A percentile compares a stretch with the other conserved stretches of the same genome.
Evolutionary conservation across 2,888 invertebrate species (phyloP).

Genomic region (Meloe dianella): DNA sequence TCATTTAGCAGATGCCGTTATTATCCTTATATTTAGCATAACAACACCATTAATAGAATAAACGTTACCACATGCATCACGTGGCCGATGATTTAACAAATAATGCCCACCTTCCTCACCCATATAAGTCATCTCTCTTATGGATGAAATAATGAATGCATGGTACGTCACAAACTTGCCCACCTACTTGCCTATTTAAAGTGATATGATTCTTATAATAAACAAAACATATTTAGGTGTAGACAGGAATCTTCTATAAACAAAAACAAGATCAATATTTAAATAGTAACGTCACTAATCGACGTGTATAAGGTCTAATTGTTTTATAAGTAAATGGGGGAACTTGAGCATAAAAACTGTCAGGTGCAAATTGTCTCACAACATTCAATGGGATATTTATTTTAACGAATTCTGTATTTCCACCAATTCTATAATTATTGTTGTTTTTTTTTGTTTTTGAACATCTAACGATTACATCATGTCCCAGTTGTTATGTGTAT

Average conservation of each 20-base stretch:
- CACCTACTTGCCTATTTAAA: constrained; percentile 10
- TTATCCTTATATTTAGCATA: background rate
- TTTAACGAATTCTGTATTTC: background rate
- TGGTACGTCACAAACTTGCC: constrained; percentile 1
- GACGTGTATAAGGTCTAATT: too few relatives aligned
- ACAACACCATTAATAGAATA: background rate
- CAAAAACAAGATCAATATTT: background rate
- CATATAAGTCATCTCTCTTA: background rate
- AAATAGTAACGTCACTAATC: too few relatives aligned
- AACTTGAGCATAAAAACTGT: background rate
- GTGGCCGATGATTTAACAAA: constrained; percentile 5
- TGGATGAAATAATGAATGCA: background rate
- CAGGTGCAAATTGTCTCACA: background rate
- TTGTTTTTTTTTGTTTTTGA: background rate
- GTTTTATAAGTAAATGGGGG: too few relatives aligned
- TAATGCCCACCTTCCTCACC: background rate
- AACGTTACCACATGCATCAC: background rate
- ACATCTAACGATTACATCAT: background rate
- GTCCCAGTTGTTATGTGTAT: background rate
- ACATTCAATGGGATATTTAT: background rate
- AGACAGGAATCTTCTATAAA: background rate
- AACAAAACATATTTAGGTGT: background rate
- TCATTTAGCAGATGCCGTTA: background rate
- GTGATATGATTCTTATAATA: background rate
- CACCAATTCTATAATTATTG: background rate